phyloP scores from a whole-genome alignment of 2,113 vertebrate species.

The Lates calcarifer region DNA sequence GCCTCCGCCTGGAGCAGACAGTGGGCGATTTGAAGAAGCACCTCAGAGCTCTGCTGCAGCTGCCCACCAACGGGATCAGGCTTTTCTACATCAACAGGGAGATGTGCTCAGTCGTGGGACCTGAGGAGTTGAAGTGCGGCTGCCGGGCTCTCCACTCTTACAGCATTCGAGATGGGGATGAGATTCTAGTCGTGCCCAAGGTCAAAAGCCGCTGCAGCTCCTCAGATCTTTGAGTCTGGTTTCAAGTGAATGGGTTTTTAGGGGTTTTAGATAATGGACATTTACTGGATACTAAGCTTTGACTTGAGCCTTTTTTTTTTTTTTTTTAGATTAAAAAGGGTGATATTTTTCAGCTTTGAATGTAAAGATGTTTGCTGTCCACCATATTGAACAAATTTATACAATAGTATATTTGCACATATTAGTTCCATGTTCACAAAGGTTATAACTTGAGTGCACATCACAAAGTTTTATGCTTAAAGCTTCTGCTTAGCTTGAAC shows the following conservation, averaged over 20 bases:
- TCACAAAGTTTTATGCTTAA: neutral
- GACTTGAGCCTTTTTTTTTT: slow-evolving; percentile 32
- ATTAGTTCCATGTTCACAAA: slow-evolving; percentile 9
- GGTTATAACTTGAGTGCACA: neutral
- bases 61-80: slow-evolving; percentile 90
- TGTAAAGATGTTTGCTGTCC: slow-evolving; percentile 55
- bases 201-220: slow-evolving; percentile 85
- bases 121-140: slow-evolving; percentile 94
- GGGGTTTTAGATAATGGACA: slow-evolving; percentile 11
- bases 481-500: slow-evolving; percentile 5
- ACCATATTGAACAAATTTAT: slow-evolving; percentile 28
- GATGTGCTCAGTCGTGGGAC: slow-evolving; percentile 86
- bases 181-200: slow-evolving; percentile 93
- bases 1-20: slow-evolving; percentile 93
- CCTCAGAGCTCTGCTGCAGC: slow-evolving; percentile 89
- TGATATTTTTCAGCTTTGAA: slow-evolving; percentile 25
- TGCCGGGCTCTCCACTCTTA: slow-evolving; percentile 93
- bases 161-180: slow-evolving; percentile 94
- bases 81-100: slow-evolving; percentile 94
- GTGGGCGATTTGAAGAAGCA: slow-evolving; percentile 95
- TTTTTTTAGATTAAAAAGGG: neutral
- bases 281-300: slow-evolving; percentile 43
- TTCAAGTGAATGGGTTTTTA: neutral
- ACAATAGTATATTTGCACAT: slow-evolving; percentile 60
- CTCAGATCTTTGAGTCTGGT: slow-evolving; percentile 50